A percentile compares a stretch with the other conserved stretches of the same genome.
Conservation (phyloP, 2,888 invertebrate genomes). For the Pinctada fucata region DNA sequence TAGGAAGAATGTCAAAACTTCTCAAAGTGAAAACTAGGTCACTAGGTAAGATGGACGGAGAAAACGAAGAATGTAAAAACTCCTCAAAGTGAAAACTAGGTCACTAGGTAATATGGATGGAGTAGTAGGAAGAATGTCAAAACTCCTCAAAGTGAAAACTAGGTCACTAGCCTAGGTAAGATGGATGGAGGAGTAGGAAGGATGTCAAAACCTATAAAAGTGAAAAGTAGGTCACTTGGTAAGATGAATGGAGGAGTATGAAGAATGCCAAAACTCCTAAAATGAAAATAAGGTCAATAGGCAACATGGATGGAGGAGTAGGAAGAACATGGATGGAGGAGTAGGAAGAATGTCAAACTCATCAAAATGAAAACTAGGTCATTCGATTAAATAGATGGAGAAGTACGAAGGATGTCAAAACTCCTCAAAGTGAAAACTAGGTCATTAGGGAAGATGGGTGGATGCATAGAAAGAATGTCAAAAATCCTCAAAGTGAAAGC, state of each 20-base stretch:
- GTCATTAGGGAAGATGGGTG: conserved; percentile 12
- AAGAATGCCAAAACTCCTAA: no score
- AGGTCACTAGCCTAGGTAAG: no score
- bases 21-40: conserved; percentile 14
- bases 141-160: no score
- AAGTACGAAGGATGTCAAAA: conserved; percentile 8
- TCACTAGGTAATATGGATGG: conserved; percentile 11
- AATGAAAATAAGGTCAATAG: no score
- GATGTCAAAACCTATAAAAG: conserved; percentile 7
- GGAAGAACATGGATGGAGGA: conserved; percentile 3
- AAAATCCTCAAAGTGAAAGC: not conserved
- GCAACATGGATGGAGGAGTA: not conserved
- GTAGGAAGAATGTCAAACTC: conserved; percentile 13
- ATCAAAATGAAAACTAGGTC: no score
- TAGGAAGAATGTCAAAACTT: conserved; percentile 10
- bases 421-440: conserved; percentile 10
- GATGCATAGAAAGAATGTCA: not conserved
- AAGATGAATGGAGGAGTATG: not conserved
- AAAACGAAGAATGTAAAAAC: conserved; percentile 6
- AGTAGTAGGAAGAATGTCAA: no score
- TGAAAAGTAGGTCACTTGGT: conserved; percentile 24
- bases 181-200: conserved; percentile 4
- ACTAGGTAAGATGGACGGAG: conserved; percentile 20
- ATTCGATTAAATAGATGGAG: not conserved
- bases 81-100: conserved; percentile 11